A percentile compares a stretch with the other conserved stretches of the same genome.
Conservation (phyloP, 2,113 vertebrate genomes). For the Dipodomys stephensi region DNA sequence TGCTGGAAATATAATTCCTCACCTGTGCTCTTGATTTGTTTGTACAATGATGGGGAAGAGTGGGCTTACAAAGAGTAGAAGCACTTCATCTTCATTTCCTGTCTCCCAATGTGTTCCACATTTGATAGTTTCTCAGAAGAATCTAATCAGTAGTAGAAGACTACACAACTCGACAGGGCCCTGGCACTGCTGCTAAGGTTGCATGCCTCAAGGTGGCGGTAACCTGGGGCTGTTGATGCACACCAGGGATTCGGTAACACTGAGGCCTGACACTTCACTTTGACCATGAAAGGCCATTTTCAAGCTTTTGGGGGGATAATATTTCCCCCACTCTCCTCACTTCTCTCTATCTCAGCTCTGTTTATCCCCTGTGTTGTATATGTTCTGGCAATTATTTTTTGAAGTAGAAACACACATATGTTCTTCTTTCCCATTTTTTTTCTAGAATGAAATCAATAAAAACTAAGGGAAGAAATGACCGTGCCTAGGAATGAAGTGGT, state of each 20-base stretch:
- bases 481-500: not conserved
- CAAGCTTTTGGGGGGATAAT: not conserved
- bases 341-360: not conserved
- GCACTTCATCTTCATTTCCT: not conserved
- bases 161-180: not conserved
- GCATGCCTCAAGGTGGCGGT: too few relatives aligned
- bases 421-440: conserved; percentile 8
- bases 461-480: not conserved
- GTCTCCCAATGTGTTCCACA: not conserved
- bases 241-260: not conserved
- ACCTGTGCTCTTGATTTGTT: not conserved
- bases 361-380: not conserved
- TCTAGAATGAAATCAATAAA: conserved; percentile 46
- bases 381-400: conserved; percentile 35
- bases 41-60: not conserved
- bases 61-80: not conserved
- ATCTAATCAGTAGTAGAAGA: not conserved
- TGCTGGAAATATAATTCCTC: not conserved
- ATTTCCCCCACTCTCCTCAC: not conserved
- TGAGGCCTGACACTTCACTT: not conserved
- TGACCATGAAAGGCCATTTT: not conserved
- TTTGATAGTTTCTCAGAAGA: not conserved
- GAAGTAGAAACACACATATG: conserved; percentile 20
- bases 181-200: not conserved
- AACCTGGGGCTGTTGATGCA: not conserved